These are phyloP conservation scores for Aurelia sp. DNA, from an alignment of 30 jellyfish, hydroid and myxozoan species.

Conservation along the genomic window DNA sequence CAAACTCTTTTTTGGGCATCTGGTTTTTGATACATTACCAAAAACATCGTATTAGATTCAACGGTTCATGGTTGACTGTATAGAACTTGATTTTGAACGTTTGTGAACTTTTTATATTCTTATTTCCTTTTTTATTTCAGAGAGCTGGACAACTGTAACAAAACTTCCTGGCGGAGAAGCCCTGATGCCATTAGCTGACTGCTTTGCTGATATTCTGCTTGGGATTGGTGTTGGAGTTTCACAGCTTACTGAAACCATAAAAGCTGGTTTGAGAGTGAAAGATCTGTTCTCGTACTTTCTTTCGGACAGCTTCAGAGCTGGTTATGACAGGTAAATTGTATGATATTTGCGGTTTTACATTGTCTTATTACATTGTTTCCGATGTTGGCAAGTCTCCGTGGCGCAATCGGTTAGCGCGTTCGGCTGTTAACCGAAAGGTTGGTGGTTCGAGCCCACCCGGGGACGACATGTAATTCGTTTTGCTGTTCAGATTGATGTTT, in stretches of 20 bases:
- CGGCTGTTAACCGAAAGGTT: conserved; percentile 71
- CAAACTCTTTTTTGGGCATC: too few species aligned
- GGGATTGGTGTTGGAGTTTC: conserved; percentile 80
- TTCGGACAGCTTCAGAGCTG: conserved; percentile 95
- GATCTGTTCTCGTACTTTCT: conserved; percentile 90
- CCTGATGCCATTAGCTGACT: conserved; percentile 74
- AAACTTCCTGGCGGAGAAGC: conserved; percentile 96
- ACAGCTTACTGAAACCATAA: conserved; percentile 87
- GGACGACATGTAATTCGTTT: conserved; percentile 8
- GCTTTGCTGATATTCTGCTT: conserved; percentile 78
- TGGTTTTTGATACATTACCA: too few species aligned
- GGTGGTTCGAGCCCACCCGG: conserved; percentile 70
- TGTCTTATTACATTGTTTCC: too few species aligned
- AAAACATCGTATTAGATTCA: too few species aligned
- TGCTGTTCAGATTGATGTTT: not conserved
- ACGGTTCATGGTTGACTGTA: too few species aligned
- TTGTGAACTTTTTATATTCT: not conserved
- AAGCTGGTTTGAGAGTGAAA: conserved; percentile 64
- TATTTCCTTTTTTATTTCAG: conserved; percentile 17
- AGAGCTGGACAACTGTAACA: conserved; percentile 72
- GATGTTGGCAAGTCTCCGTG: conserved; percentile 19
- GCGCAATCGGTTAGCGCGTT: conserved; percentile 76
- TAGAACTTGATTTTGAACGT: too few species aligned
- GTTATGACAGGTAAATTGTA: conserved; percentile 79
- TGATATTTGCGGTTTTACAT: too few species aligned